These are phyloP conservation scores for Sycophila texana DNA, from an alignment of 2,888 invertebrate species.

Conservation along the genomic window DNA sequence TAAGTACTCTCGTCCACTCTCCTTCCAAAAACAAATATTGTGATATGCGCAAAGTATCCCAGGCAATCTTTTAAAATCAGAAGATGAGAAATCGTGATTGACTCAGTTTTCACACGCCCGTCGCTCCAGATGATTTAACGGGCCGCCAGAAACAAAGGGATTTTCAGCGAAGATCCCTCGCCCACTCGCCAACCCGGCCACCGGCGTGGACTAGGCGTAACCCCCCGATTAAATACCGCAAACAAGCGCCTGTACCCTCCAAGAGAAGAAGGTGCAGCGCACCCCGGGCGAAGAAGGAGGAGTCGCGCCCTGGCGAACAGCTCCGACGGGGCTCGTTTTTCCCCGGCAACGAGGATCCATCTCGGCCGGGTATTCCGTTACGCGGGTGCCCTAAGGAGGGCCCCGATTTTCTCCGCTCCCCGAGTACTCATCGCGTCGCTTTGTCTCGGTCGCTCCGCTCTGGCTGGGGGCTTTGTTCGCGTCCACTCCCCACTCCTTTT, in stretches of 20 bases:
- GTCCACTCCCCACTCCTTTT: slow-evolving; percentile 15
- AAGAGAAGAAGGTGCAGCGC: slow-evolving; percentile 2
- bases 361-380: not conserved
- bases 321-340: not conserved
- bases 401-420: slow-evolving; percentile 27
- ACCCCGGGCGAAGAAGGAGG: not conserved
- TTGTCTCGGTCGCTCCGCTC: slow-evolving; percentile 30
- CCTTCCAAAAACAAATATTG: not conserved
- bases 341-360: not conserved
- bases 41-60: not conserved
- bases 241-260: slow-evolving; percentile 7
- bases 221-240: slow-evolving; percentile 24
- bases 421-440: slow-evolving; percentile 23
- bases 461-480: slow-evolving; percentile 21
- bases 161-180: not conserved
- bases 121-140: slow-evolving; percentile 14
- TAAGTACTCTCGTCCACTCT: too few relatives aligned
- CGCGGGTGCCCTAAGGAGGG: not conserved
- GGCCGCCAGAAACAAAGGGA: slow-evolving; percentile 21
- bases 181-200: not conserved
- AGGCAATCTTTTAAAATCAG: not conserved
- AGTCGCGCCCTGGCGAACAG: not conserved
- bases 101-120: slow-evolving; percentile 21
- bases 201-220: slow-evolving; percentile 3
- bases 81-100: slow-evolving; percentile 14